Percentiles rank a stretch among this genome's conserved stretches.
Conservation (phyloP, 1,140 invertebrate species). For the Helicoverpa zea region DNA sequence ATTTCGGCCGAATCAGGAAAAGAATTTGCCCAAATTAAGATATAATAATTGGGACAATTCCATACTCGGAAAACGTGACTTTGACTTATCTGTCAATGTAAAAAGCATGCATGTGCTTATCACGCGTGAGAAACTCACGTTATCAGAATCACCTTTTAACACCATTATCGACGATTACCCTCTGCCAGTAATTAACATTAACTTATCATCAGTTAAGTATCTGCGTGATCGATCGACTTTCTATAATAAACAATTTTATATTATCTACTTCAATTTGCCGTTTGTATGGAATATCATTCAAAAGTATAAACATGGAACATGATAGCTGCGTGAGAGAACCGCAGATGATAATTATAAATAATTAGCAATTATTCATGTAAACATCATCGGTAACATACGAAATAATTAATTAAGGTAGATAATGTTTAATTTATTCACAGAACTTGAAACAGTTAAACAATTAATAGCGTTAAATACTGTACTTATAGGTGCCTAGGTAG, state of each 20-base stretch:
- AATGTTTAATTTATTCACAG: too few relatives aligned
- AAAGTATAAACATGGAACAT: conserved; percentile 9
- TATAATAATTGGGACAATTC: background rate
- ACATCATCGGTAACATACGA: too few relatives aligned
- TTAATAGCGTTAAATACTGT: too few relatives aligned
- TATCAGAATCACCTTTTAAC: conserved; percentile 49
- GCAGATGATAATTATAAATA: background rate
- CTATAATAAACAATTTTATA: conserved; percentile 18
- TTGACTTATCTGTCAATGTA: background rate
- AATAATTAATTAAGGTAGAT: too few relatives aligned
- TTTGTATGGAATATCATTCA: background rate
- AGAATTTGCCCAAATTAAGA: too few relatives aligned
- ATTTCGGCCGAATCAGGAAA: too few relatives aligned
- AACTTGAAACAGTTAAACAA: too few relatives aligned
- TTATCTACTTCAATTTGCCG: conserved; percentile 11
- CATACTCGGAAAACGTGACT: background rate
- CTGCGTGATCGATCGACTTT: conserved; percentile 39
- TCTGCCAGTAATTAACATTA: conserved; percentile 37
- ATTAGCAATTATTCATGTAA: background rate
- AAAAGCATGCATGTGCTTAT: conserved; percentile 24
- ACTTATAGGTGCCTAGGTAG: too few relatives aligned
- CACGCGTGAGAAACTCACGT: conserved; percentile 41
- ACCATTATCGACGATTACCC: conserved; percentile 50
- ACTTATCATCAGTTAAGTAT: background rate
- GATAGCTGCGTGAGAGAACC: background rate